These are phyloP conservation scores for Ornithoptera alexandrae DNA, from an alignment of 2,888 invertebrate species.

Conservation along the genomic window DNA sequence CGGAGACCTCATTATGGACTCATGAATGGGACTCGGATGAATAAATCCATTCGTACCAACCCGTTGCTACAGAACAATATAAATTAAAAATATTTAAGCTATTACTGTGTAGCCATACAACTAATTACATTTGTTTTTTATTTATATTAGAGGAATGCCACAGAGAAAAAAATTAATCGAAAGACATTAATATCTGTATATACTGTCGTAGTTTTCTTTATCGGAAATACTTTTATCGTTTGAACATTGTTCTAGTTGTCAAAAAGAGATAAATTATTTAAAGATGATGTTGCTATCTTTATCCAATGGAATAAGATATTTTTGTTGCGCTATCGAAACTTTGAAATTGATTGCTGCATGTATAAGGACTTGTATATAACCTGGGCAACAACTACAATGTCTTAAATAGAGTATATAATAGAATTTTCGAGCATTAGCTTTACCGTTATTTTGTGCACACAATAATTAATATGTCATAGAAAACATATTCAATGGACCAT, in stretches of 20 bases:
- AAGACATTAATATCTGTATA: slow-evolving; percentile 1
- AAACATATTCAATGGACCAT: slow-evolving; percentile 14
- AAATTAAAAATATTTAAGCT: not conserved
- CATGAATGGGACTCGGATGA: slow-evolving; percentile 28
- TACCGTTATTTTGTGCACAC: slow-evolving; percentile 5
- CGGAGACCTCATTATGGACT: slow-evolving; percentile 32
- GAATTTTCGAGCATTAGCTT: not conserved
- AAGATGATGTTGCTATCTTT: slow-evolving; percentile 6
- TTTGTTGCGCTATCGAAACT: not conserved
- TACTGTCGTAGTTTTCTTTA: not conserved
- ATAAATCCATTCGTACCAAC: slow-evolving; percentile 8
- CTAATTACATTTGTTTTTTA: not conserved
- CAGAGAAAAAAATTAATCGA: not conserved
- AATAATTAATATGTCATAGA: slow-evolving; percentile 1
- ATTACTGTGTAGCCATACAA: not conserved
- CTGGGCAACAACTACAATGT: not conserved
- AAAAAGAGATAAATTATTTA: slow-evolving; percentile 25
- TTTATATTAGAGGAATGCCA: slow-evolving; percentile 2
- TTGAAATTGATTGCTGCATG: not conserved
- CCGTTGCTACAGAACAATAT: not conserved
- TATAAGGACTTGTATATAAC: not conserved
- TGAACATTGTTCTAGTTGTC: slow-evolving; percentile 18
- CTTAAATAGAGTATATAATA: too few species aligned
- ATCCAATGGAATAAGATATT: not conserved
- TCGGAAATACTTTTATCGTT: slow-evolving; percentile 19